These are phyloP conservation scores for Cosmopolites sordidus DNA, from an alignment of 2,888 invertebrate species.

Conservation along the genomic window DNA sequence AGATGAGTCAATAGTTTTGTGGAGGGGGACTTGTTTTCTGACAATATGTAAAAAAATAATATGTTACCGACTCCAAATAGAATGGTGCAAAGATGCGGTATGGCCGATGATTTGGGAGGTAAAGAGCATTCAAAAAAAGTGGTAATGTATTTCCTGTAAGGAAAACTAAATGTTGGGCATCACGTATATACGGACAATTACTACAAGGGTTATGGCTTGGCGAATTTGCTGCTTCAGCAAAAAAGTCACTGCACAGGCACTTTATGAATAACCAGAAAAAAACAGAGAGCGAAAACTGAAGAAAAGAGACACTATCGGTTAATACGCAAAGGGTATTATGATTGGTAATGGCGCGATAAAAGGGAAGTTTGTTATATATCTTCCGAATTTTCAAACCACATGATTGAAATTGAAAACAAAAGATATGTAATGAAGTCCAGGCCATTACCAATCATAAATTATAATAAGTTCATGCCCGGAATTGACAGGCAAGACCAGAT, in stretches of 20 bases:
- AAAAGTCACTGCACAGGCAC: constrained; percentile 43
- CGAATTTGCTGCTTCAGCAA: constrained; percentile 16
- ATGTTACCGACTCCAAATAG: constrained; percentile 32
- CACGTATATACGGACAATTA: constrained; percentile 32
- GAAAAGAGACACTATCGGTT: constrained; percentile 28
- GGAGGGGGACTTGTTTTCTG: constrained; percentile 38
- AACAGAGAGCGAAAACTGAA: constrained; percentile 24
- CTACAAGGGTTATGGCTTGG: constrained; percentile 29
- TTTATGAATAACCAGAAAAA: constrained; percentile 32
- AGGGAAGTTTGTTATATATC: constrained; percentile 36
- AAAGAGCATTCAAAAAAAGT: constrained; percentile 27
- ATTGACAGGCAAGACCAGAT: too few relatives aligned
- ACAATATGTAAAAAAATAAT: constrained; percentile 41
- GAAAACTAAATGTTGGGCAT: constrained; percentile 27
- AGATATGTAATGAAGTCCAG: constrained; percentile 22
- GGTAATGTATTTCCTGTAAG: constrained; percentile 28
- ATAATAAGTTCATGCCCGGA: too few relatives aligned
- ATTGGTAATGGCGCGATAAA: constrained; percentile 38
- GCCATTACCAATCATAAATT: too few relatives aligned
- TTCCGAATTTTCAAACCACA: constrained; percentile 32
- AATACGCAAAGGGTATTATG: constrained; percentile 31
- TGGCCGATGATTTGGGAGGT: constrained; percentile 32
- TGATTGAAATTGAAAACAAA: constrained; percentile 25
- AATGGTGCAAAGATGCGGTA: constrained; percentile 34
- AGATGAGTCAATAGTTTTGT: constrained; percentile 31